A percentile compares a stretch with the other conserved stretches of the same genome.
Conservation (phyloP, 1,140 invertebrate species). For the Macrosteles quadrilineatus region DNA sequence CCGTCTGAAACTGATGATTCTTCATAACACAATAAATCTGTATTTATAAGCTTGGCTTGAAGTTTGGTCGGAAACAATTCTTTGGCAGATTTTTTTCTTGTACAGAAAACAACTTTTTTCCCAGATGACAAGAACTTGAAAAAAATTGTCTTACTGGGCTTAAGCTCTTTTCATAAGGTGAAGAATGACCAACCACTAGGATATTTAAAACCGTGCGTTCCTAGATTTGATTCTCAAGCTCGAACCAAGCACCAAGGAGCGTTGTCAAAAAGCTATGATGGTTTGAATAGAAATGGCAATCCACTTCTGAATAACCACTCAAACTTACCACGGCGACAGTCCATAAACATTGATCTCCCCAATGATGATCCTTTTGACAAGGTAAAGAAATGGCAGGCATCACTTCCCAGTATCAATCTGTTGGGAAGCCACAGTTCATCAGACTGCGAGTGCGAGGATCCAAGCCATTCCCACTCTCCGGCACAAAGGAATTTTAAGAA, state of each 20-base stretch:
- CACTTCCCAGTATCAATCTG: constrained; percentile 8
- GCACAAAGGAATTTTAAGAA: not conserved
- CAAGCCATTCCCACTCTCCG: not conserved
- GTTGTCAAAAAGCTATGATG: not conserved
- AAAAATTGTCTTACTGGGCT: no score
- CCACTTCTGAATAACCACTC: not conserved
- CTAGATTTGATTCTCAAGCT: not conserved
- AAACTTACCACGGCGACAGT: not conserved
- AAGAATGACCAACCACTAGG: constrained; percentile 13
- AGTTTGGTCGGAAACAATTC: no score
- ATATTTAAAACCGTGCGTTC: not conserved
- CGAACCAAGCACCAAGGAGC: not conserved
- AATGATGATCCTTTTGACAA: constrained; percentile 24
- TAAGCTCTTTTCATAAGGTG: constrained; percentile 24
- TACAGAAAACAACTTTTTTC: no score
- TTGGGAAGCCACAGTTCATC: not conserved
- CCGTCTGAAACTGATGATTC: not conserved
- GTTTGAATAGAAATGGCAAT: not conserved
- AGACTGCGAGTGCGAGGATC: not conserved
- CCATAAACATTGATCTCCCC: constrained; percentile 12
- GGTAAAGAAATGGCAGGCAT: constrained; percentile 26
- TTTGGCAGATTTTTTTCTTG: not conserved
- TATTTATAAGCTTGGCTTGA: not conserved
- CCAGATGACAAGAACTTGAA: no score
- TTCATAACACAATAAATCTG: not conserved